These are phyloP conservation scores for Rhinolophus ferrumequinum DNA, from an alignment of 2,113 vertebrate species.

Conservation along the genomic window DNA sequence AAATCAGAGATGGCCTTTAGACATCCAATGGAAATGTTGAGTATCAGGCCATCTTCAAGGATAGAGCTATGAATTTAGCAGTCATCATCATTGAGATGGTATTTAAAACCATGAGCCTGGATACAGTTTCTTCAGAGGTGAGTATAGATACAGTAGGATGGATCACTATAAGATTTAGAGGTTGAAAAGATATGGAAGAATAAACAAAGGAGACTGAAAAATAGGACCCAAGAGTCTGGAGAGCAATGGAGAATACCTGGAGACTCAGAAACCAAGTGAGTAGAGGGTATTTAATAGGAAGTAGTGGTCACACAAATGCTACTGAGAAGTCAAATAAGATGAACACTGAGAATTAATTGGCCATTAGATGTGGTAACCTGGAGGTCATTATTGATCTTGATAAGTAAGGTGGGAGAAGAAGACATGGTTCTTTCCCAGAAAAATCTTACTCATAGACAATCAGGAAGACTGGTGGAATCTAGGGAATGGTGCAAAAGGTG, in stretches of 20 bases:
- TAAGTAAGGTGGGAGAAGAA: neutral
- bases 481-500: neutral
- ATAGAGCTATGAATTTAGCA: neutral
- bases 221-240: neutral
- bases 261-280: neutral
- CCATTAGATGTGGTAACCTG: neutral
- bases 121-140: neutral
- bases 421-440: neutral
- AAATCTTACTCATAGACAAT: neutral
- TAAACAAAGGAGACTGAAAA: neutral
- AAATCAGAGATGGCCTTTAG: neutral
- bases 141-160: neutral
- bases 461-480: neutral
- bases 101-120: neutral
- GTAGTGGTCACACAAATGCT: neutral
- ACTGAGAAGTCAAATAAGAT: neutral
- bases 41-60: neutral
- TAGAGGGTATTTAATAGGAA: neutral
- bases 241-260: neutral
- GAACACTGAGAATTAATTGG: neutral
- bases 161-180: neutral
- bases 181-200: neutral
- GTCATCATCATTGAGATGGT: neutral
- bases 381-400: neutral
- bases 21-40: neutral